Evolutionary conservation across 1,140 invertebrate species (phyloP), one percentile per base, ranked within the genome.

Genomic region (Chrysomallon squamiferum): DNA sequence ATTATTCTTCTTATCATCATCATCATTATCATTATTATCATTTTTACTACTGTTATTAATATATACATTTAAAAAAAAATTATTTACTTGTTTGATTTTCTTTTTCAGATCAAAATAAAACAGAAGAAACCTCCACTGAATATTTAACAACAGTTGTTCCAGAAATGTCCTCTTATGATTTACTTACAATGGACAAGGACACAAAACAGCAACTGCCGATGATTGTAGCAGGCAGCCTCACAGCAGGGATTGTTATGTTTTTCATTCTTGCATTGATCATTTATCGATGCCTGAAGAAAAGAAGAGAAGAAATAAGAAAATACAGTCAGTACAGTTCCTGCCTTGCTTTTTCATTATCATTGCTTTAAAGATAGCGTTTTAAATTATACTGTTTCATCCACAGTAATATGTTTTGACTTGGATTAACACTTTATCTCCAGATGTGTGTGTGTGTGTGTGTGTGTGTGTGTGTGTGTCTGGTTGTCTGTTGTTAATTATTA

Each of bases 201-300:
- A 29, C 61, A 30, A 62, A 43, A 45, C 54, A 73, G 47, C 65
- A 71, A 43, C 62, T 77, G 15, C 65, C 73, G 2, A 68, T 65
- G 22, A 73, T 75, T 41, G 65, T 77, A 5, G 75, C 66, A 22
- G 75, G 75, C 1, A 65, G 64, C 35, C 60, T 74, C 13, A 67
- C 69, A 4, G 75, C 67, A 13, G 73, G 61, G 2, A 52, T 71
- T 3, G 60, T 72, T 41, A 27, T 77, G 15, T 25, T 74, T 59
- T 59, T 70, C 38, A 58, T 75, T 20, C 22, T 74, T 3, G 56
- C 59, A 11, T 30, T 73, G 13, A 49, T 74, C 30, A 56, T 75
- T 13, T 77, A 68, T 54, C 54, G 62, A 4, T 71, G 72, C 30
- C 54, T 66, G 11, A 69, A 65, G 58, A 65, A 62, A 20, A 32